These are phyloP conservation scores for Amphimallon solstitiale DNA, from an alignment of 2,888 invertebrate species.

Conservation along the genomic window DNA sequence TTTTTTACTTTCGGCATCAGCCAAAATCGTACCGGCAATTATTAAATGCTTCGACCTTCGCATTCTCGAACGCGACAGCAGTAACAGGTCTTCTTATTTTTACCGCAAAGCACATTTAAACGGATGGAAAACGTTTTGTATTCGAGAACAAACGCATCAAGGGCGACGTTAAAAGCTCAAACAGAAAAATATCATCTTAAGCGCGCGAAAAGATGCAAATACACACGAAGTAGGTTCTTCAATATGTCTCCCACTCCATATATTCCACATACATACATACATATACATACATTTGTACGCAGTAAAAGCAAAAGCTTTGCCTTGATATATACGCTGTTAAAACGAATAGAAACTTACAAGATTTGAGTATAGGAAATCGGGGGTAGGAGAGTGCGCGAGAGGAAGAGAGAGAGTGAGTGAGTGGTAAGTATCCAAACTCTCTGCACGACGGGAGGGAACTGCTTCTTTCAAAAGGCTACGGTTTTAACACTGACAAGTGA, in stretches of 20 bases:
- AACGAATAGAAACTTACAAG: constrained; percentile 57
- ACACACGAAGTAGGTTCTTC: constrained; percentile 41
- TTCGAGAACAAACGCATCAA: neutral
- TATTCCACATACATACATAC: constrained; percentile 2
- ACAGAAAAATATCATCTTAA: constrained; percentile 54
- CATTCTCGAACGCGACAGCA: too few species aligned
- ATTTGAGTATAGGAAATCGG: constrained; percentile 52
- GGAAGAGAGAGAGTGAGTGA: too few species aligned
- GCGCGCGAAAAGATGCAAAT: constrained; percentile 52
- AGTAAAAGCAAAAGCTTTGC: constrained; percentile 52
- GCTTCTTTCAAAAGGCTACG: constrained; percentile 54
- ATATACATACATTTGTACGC: constrained; percentile 44
- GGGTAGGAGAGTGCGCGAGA: neutral
- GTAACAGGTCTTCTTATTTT: too few species aligned
- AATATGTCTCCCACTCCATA: constrained; percentile 43
- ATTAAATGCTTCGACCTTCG: too few species aligned
- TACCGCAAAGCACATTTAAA: neutral
- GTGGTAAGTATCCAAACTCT: constrained; percentile 35
- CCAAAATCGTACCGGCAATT: too few species aligned
- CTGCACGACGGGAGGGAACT: constrained; percentile 48
- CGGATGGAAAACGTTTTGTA: neutral
- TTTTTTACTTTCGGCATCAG: too few species aligned
- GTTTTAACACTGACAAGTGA: constrained; percentile 56
- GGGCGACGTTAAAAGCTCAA: constrained; percentile 47
- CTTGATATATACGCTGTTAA: constrained; percentile 55